Conservation (phyloP, 2,113 vertebrate genomes). For the Chlamydotis undulata region DNA sequence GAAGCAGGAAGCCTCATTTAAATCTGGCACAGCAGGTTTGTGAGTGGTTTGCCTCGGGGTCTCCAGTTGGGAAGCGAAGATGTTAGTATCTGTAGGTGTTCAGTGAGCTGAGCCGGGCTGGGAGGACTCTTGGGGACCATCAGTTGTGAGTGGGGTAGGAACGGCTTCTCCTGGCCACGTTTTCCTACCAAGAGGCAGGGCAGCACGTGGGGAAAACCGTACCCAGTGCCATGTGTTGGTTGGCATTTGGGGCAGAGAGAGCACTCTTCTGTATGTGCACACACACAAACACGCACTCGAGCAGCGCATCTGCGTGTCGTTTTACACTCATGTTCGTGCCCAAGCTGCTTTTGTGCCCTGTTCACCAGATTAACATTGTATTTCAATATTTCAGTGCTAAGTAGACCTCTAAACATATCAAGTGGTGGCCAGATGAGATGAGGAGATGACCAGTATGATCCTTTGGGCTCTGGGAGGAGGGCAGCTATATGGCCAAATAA, state of each 20-base stretch:
- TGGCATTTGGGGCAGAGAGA: background rate
- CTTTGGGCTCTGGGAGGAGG: background rate
- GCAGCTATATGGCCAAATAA: background rate
- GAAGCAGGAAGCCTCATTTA: background rate
- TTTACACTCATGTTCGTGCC: background rate
- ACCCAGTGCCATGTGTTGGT: accelerated
- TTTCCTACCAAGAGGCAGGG: background rate
- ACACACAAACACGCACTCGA: background rate
- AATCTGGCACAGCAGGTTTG: background rate
- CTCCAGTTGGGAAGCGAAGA: background rate
- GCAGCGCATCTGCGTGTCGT: background rate
- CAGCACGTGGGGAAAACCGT: background rate
- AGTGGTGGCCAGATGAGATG: background rate
- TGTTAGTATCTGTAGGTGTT: background rate
- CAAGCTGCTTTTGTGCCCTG: background rate
- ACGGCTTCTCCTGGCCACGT: background rate
- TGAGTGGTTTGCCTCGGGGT: background rate
- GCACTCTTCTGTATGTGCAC: accelerated
- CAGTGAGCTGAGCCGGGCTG: background rate
- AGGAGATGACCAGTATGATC: background rate
- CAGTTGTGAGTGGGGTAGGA: background rate
- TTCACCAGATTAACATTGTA: background rate
- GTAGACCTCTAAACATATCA: background rate
- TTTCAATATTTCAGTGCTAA: background rate
- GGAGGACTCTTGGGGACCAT: background rate